These are phyloP conservation scores for Corythornis madagascariensis DNA, from an alignment of 2,113 vertebrate species.

Conservation along the genomic window DNA sequence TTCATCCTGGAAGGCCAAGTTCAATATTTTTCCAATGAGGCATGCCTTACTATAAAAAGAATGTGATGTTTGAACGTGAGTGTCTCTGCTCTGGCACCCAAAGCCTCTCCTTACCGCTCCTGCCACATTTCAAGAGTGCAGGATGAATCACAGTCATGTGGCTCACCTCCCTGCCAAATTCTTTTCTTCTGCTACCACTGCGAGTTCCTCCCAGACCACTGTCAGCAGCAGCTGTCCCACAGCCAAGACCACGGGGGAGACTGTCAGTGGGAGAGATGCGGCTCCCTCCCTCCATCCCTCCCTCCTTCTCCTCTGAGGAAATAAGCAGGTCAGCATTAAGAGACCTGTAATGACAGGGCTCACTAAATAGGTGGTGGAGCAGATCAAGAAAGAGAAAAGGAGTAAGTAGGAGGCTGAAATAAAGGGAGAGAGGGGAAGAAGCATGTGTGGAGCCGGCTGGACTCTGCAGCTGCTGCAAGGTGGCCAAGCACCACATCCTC, in stretches of 20 bases:
- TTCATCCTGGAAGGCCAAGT: conserved; percentile 78
- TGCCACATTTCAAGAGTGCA: conserved; percentile 79
- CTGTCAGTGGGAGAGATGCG: conserved; percentile 63
- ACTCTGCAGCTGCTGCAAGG: background rate
- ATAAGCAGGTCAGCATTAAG: background rate
- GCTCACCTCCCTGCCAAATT: conserved; percentile 81
- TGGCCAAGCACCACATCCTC: background rate
- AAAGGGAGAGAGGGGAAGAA: background rate
- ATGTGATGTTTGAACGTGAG: conserved; percentile 84
- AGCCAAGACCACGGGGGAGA: conserved; percentile 78
- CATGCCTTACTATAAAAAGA: conserved; percentile 88
- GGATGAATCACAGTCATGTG: conserved; percentile 85
- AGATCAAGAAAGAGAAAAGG: background rate
- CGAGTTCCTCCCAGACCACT: conserved; percentile 73
- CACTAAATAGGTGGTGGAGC: background rate
- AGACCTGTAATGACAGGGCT: background rate
- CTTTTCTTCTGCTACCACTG: conserved; percentile 78
- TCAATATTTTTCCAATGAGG: conserved; percentile 88
- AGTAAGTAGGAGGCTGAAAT: background rate
- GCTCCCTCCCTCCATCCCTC: background rate
- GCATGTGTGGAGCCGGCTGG: background rate
- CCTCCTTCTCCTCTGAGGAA: conserved; percentile 18
- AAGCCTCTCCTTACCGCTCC: conserved; percentile 76
- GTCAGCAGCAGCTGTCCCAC: conserved; percentile 77
- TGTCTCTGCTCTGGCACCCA: conserved; percentile 78